Conservation (phyloP, 2,888 invertebrate species). For the Thymelicus sylvestris region DNA sequence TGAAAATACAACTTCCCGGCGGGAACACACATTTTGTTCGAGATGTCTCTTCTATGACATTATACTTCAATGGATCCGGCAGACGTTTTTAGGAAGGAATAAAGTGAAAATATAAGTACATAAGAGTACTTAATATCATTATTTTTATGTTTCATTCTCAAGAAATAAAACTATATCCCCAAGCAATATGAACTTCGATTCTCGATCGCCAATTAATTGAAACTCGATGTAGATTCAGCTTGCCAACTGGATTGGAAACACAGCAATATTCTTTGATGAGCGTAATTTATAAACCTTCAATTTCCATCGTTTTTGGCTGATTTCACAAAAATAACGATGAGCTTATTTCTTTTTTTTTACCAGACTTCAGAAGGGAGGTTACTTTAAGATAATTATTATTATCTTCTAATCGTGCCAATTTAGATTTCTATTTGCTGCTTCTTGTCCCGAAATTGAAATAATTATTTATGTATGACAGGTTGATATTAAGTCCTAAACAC, state of each 20-base stretch:
- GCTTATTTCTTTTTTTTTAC: slow-evolving; percentile 14
- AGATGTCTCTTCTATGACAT: too few relatives aligned
- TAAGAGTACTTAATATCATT: too few relatives aligned
- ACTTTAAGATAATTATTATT: slow-evolving; percentile 6
- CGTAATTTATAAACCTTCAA: slow-evolving; percentile 36
- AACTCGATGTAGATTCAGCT: slow-evolving; percentile 25
- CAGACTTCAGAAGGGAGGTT: neutral
- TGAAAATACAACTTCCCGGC: too few relatives aligned
- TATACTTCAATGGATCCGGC: too few relatives aligned
- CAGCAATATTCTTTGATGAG: slow-evolving; percentile 36
- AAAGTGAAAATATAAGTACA: too few relatives aligned
- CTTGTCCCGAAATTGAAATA: too few relatives aligned
- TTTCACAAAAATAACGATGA: slow-evolving; percentile 37
- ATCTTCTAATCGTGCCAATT: neutral
- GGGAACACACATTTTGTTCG: too few relatives aligned
- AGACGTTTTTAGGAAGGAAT: too few relatives aligned
- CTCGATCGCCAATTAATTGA: slow-evolving; percentile 16
- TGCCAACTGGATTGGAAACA: slow-evolving; percentile 26
- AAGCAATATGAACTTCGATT: neutral
- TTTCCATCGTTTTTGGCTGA: slow-evolving; percentile 32
- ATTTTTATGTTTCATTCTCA: neutral
- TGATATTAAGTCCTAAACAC: too few relatives aligned
- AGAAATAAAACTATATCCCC: neutral
- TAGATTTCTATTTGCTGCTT: too few relatives aligned
- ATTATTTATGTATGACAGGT: too few relatives aligned